Conservation (phyloP, 2,888 invertebrate species). For the Hirtodrosophila histrioides region DNA sequence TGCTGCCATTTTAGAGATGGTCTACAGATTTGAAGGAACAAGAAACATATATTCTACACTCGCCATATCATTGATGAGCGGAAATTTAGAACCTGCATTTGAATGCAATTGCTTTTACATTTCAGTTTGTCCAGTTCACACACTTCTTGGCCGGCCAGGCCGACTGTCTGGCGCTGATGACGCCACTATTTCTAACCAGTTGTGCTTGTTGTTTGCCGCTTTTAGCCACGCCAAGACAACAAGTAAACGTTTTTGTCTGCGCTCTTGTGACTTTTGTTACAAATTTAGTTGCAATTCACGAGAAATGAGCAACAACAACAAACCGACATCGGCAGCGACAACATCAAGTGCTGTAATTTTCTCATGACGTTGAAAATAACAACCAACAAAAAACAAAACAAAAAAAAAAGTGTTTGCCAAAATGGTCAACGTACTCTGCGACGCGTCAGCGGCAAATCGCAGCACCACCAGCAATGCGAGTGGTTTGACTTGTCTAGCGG, state of each 20-base stretch:
- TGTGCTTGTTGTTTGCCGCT: slow-evolving; percentile 38
- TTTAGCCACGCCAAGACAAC: slow-evolving; percentile 6
- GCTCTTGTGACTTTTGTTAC: slow-evolving; percentile 59
- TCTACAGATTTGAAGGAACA: no score
- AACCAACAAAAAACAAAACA: neutral
- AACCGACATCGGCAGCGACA: slow-evolving; percentile 14
- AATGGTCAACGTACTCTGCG: slow-evolving; percentile 74
- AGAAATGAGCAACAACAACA: slow-evolving; percentile 45
- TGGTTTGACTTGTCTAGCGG: slow-evolving; percentile 73
- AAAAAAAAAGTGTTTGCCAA: slow-evolving; percentile 59
- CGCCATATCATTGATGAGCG: no score
- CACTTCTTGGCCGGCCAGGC: slow-evolving; percentile 19
- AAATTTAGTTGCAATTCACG: slow-evolving; percentile 77
- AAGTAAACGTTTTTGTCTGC: slow-evolving; percentile 36
- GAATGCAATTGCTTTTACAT: slow-evolving; percentile 1
- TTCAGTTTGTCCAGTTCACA: slow-evolving; percentile 25
- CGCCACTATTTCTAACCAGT: slow-evolving; percentile 52
- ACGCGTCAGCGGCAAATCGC: slow-evolving; percentile 4
- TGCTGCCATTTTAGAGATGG: no score
- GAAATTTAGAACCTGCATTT: neutral
- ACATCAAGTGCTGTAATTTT: slow-evolving; percentile 71
- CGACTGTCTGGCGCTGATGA: slow-evolving; percentile 34
- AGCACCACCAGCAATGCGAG: slow-evolving; percentile 38
- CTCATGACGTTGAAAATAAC: slow-evolving; percentile 53
- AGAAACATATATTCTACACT: no score